A percentile compares a stretch with the other conserved stretches of the same genome.
phyloP scores from a whole-genome alignment of 1,140 invertebrate species.

The Brachionus calyciflorus region DNA sequence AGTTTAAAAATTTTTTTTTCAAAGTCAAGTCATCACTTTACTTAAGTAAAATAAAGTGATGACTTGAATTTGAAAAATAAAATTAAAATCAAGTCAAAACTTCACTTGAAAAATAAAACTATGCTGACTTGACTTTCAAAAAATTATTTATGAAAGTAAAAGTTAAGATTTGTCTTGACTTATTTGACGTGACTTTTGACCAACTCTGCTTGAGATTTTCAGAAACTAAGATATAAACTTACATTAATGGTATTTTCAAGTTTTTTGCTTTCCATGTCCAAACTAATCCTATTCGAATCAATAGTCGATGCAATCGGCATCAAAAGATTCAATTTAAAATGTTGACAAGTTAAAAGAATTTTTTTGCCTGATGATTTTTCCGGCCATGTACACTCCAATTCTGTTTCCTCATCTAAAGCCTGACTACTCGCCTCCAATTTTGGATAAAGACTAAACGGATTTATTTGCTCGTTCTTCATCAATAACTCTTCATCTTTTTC shows the following conservation, averaged over 20 bases:
- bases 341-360: background rate
- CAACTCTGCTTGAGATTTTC: too few species aligned
- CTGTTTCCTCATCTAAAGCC: background rate
- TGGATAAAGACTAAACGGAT: constrained; percentile 34
- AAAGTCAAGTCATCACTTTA: too few species aligned
- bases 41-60: too few species aligned
- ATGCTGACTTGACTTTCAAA: too few species aligned
- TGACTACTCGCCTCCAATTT: background rate
- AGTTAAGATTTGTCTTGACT: too few species aligned
- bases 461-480: background rate
- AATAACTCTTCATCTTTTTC: constrained; percentile 36
- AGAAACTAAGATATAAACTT: background rate
- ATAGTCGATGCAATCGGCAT: background rate
- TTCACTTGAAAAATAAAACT: too few species aligned
- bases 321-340: constrained; percentile 33
- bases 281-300: background rate
- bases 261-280: too few species aligned
- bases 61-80: too few species aligned
- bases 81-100: too few species aligned
- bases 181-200: too few species aligned
- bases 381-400: constrained; percentile 1
- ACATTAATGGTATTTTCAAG: background rate
- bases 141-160: too few species aligned
- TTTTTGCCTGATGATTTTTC: background rate
- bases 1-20: too few species aligned